Percentiles rank a stretch among this genome's conserved stretches.
Evolutionary conservation across 2,797 vertebrate genomes (phyloP).

Genomic region (Amazona ochrocephala): DNA sequence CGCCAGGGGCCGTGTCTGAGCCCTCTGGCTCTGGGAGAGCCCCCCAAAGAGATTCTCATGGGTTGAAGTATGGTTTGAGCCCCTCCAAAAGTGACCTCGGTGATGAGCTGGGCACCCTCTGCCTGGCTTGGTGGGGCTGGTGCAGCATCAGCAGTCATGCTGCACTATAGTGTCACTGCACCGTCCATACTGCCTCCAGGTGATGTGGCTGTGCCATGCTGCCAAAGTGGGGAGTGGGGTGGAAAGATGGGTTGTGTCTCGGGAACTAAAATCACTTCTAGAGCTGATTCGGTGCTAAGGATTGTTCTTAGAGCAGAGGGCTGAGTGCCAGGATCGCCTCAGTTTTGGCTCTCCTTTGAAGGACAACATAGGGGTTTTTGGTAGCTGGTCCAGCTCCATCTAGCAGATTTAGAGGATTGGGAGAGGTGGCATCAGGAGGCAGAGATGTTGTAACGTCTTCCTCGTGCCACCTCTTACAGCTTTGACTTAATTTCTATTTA

Average conservation of each 20-base stretch:
- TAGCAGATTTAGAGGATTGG: neutral
- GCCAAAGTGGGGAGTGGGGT: rapidly evolving
- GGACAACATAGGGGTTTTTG: neutral
- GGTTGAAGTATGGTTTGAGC: neutral
- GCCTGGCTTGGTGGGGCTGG: rapidly evolving
- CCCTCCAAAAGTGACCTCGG: neutral
- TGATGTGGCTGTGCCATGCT: neutral
- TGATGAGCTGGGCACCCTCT: neutral
- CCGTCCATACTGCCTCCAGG: neutral
- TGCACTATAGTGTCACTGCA: neutral
- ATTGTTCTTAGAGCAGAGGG: neutral
- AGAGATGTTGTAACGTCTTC: neutral
- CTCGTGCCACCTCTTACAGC: rapidly evolving
- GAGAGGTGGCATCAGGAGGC: neutral
- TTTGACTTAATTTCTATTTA: neutral
- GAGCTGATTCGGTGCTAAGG: neutral
- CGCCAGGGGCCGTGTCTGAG: neutral
- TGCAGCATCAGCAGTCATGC: rapidly evolving
- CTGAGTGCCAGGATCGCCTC: rapidly evolving
- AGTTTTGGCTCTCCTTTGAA: neutral
- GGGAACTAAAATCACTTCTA: neutral
- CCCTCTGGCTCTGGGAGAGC: neutral
- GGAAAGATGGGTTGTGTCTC: neutral
- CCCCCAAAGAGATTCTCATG: neutral
- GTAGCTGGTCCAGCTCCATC: neutral